Base-by-base conservation (phyloP, 2,797 vertebrate genomes). In the Liparis tanakae region DNA sequence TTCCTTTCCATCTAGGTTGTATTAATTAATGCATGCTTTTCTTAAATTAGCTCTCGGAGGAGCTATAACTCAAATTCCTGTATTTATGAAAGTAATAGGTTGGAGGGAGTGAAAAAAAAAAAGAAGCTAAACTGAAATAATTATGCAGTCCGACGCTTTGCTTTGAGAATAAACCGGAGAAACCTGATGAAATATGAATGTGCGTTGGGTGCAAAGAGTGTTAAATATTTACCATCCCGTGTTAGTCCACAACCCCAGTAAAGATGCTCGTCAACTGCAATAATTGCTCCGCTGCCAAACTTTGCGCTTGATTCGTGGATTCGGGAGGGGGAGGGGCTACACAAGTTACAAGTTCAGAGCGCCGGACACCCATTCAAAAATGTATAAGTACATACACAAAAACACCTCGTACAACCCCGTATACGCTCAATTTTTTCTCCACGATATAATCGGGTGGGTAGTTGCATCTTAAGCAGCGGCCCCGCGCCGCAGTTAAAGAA, bases 51-150 rank as follows among this genome's bases (percentile, higher is more conserved):
- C 89, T 89, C 95, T 94, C 93, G 58, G 86, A 94, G 94, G 95
- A 95, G 92, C 92, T 88, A 90, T 91, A 93, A 93, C 92, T 94
- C 91, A 93, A 94, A 94, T 94, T 93, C 93, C 91, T 93, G 92
- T 95, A 94, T 96, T 96, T 95, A 95, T 94, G 92, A 91, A 94
- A 94, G 94, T 95, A 95, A 95, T 95, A 92, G 93, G 90, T 93
- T 91, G 90, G 87, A 51, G 51, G 22, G 51, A 53, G 86, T 25
- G 13, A 9, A 59, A 20, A 89, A 93, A 89, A 91, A 93, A 91
- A 89, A 88, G 91, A 89, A 88, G 91, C 92, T 95, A 95, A 95
- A 95, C 94, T 94, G 94, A 94, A 93, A 95, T 95, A 95, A 95
- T 95, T 95, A 96, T 94, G 92, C 94, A 94, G 94, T 91, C 91